Base-by-base conservation (phyloP, 2,113 vertebrate species). In the Rallus limicola region DNA sequence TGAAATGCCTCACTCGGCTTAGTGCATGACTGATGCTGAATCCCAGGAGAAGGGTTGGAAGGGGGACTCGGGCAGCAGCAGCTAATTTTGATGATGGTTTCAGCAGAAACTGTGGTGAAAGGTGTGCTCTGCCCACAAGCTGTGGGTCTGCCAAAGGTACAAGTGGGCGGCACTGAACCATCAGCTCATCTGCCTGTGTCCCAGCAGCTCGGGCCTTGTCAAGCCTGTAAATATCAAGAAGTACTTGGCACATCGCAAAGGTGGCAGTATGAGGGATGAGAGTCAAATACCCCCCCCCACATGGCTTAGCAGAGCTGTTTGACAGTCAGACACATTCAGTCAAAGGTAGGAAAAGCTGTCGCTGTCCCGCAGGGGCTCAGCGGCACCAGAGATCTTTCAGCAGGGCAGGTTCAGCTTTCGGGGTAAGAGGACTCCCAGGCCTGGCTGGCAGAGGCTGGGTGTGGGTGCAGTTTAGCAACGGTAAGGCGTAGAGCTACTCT, bases 391-490 rank as follows among this genome's bases (percentile, higher is more conserved):
- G 69, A 19, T 87, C 48, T 31, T 36, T 58, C 34, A 48, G 55
- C 23, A n/a, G 48, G 62, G 53, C 52, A 64, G 24, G 9, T 8
- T 21, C 42, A 33, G 63, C 48, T 78, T 21, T 26, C 0, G 2
- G 21, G n/a, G 72, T 56, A 58, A 10, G 0, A 13, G 74, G 60
- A 36, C 16, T 25, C 17, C 44, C n/a, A 3, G n/a, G 58, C 58
- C 46, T 62, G 26, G 31, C 60, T 53, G 46, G 21, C 1, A 0
- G 36, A 18, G 9, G 28, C 58, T 86, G 29, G 2, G 2, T 25
- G 34, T n/a, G 34, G 48, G 44, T 64, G 19, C 0, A 0, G 24
- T 26, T 44, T 48, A 74, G 40, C 13, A 67, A 25, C 12, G 7
- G 28, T 34, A 7, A 42, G 33, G 28, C 34, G 83, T 8, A 53